Evolutionary conservation across 2,113 vertebrate genomes (phyloP), one percentile per base, ranked within the genome.

Genomic region (Chaenocephalus aceratus): DNA sequence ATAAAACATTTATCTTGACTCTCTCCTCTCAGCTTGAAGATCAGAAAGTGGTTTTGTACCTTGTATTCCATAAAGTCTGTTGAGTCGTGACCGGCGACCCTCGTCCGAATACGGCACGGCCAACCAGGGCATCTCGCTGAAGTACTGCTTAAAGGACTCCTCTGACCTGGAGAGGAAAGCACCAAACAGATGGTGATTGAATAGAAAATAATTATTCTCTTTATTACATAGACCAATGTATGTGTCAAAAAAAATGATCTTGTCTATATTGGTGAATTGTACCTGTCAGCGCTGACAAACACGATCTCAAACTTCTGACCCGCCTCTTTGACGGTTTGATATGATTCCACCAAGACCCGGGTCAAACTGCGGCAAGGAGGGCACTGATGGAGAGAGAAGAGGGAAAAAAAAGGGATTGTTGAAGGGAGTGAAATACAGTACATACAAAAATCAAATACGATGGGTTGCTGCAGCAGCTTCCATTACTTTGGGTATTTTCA

Each of bases 111-210:
- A 99, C 0, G 98, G 98, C 61, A 99, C 95, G 0, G 98, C 97
- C 8, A 98, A 84, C 98, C 98, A 99, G 6, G 98, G 98, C 98
- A 99, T 99, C 94, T 99, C 98, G 0, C 97, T 99, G 95, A 99
- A 99, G 88, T 99, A 99, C 95, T 99, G 98, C 79, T 96, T 96
- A 91, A 99, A 99, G 1, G 98, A 99, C 72, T 99, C 98, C 92
- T 99, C 98, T 14, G 98, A 99, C 95, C 98, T 99, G 84, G 3
- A 72, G 4, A 13, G 60, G 44, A 56, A 41, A 53, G 44, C 6
- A 67, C 11, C 21, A 16, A 48, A 14, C 54, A 75, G 54, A 58
- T 13, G 41, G 45, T 53, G 57, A 62, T 23, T 57, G 41, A 36
- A 48, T 1, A n/a, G 8, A 41, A 11, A 58, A 3, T 6, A 48